Conservation (phyloP, 2,797 vertebrate species). For the Botia kubotai region DNA sequence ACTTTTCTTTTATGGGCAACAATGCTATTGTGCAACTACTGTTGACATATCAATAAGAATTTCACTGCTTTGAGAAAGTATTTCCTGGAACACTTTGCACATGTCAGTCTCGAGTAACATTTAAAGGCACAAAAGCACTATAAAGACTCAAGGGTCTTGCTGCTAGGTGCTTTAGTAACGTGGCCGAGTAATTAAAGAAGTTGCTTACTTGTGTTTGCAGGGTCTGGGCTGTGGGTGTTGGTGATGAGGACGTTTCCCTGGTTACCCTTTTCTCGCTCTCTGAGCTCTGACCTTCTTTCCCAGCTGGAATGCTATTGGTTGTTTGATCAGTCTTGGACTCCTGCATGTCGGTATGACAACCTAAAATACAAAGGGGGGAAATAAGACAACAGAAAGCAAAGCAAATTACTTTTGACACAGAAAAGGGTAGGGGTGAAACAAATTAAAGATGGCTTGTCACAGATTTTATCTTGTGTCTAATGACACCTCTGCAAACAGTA, state of each 20-base stretch:
- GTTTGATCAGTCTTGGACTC: conserved; percentile 96
- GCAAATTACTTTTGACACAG: conserved; percentile 63
- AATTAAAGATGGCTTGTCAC: background rate
- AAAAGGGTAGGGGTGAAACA: background rate
- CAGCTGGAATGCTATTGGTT: conserved; percentile 89
- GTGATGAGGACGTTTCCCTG: conserved; percentile 85
- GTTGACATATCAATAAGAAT: conserved; percentile 38
- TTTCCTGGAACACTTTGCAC: conserved; percentile 46
- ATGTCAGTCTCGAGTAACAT: background rate
- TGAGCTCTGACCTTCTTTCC: conserved; percentile 86
- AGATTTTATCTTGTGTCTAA: too few relatives aligned
- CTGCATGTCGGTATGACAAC: conserved; percentile 98
- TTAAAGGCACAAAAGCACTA: background rate
- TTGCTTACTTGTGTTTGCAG: conserved; percentile 74
- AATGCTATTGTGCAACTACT: conserved; percentile 30
- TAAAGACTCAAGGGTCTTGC: background rate
- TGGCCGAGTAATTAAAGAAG: background rate
- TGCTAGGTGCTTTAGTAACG: background rate
- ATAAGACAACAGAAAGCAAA: conserved; percentile 35
- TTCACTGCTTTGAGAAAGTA: conserved; percentile 30
- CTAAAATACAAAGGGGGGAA: conserved; percentile 80
- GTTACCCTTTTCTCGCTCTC: conserved; percentile 90
- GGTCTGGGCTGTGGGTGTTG: conserved; percentile 83
- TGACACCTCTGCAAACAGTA: background rate
- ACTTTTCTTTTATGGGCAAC: conserved; percentile 26